phyloP scores from a whole-genome alignment of 1,140 invertebrate genomes.

The Liolophura sinensis region DNA sequence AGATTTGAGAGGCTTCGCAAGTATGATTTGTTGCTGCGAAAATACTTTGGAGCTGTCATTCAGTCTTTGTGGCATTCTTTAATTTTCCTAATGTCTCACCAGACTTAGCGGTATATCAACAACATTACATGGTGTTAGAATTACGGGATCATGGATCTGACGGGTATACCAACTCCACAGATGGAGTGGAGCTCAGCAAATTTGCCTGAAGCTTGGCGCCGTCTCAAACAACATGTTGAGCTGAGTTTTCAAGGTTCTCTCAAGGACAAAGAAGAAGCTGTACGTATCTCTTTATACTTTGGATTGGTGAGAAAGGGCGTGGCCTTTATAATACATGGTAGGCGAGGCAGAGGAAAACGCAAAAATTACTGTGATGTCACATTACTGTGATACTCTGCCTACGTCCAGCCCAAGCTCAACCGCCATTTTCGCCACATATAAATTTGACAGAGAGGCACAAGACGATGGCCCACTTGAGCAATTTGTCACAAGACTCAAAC shows the following conservation, averaged over 20 bases:
- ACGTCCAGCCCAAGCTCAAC: conserved; percentile 18
- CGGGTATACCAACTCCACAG: conserved; percentile 6
- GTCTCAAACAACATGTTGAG: conserved; percentile 16
- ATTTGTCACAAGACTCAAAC: conserved; percentile 16
- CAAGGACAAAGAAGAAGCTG: conserved; percentile 13
- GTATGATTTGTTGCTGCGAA: too few relatives aligned
- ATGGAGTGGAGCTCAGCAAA: conserved; percentile 21
- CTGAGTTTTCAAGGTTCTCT: conserved; percentile 22
- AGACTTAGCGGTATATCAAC: too few relatives aligned
- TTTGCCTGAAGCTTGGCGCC: conserved; percentile 18
- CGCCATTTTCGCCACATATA: conserved; percentile 18
- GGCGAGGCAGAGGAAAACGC: conserved; percentile 5
- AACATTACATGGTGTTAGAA: conserved; percentile 21
- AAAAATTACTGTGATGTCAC: conserved; percentile 12
- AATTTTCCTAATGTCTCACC: too few relatives aligned
- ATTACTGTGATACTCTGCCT: conserved; percentile 9
- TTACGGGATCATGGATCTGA: background rate
- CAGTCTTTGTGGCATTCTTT: too few relatives aligned
- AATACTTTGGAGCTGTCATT: too few relatives aligned
- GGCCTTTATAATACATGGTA: conserved; percentile 18
- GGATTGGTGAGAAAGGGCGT: conserved; percentile 16
- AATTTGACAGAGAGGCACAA: conserved; percentile 16
- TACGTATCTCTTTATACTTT: conserved; percentile 14
- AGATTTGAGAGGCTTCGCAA: too few relatives aligned
- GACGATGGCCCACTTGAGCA: conserved; percentile 9